Base-by-base conservation (phyloP, 2,797 vertebrate genomes). In the Mus spretus region DNA sequence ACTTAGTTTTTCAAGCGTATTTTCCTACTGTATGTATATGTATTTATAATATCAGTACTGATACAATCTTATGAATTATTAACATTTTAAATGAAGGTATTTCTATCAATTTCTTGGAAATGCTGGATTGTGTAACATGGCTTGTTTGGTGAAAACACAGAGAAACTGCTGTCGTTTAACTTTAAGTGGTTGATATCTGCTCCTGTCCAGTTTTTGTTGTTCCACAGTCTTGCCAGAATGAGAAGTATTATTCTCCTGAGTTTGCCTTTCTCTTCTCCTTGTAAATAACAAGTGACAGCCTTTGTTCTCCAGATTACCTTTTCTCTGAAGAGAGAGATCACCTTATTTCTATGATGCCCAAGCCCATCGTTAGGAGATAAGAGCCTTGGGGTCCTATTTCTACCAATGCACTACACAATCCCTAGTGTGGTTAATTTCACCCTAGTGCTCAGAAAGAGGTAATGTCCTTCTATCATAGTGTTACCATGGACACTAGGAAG, bases 341-440 rank as follows among this genome's bases (percentile, higher is more conserved):
- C 79, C 47, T 26, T 61, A 61, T 61, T 84, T 96, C 94, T 63
- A 92, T 81, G 88, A 63, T 96, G 40, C 63, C 75, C 97, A 84
- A 92, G n/a, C 63, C 67, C 57, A 92, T 92, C 59, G 44, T 47
- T 78, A 94, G 63, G 81, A 94, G 63, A 47, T 22, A 88, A 80
- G 61, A 93, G 50, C 61, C 74, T 85, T 74, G 14, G 87, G 57
- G 47, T 74, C 28, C 26, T 26, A 74, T 96, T 96, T 90, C 28
- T 28, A 67, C 44, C 93, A 97, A 89, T 95, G 87, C 31, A 75
- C 50, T 63, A 88, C 63, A 3, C 17, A 55, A 44, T 96, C 72
- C 89, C 40, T 10, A 44, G 40, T 84, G 83, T 63, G 75, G 72
- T 95, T 94, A 86, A 92, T 97, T 91, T 96, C 74, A 96, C 81